Evolutionary conservation across 2,888 invertebrate species (phyloP).

Genomic region (Lissonota sp.): DNA sequence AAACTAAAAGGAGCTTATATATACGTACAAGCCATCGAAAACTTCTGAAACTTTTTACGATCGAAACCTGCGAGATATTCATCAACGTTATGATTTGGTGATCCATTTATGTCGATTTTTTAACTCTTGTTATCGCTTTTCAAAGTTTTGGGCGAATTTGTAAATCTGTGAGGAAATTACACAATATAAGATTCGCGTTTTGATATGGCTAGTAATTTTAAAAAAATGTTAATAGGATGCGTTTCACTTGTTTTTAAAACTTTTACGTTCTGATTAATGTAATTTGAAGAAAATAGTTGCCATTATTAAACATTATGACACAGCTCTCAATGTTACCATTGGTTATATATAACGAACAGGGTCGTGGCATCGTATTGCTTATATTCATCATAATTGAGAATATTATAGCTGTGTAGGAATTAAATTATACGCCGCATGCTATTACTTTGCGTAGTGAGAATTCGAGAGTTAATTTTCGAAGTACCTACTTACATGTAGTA

Average conservation of each 20-base stretch:
- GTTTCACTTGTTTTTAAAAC: no score
- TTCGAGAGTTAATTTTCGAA: constrained; percentile 13
- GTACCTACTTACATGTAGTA: background rate
- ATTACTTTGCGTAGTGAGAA: background rate
- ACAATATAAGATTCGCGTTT: background rate
- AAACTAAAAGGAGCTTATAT: constrained; percentile 5
- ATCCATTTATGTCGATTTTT: background rate
- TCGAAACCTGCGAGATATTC: no score
- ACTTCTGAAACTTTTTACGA: no score
- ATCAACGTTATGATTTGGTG: no score
- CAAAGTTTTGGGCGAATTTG: background rate
- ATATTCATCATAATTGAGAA: background rate
- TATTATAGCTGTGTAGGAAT: background rate
- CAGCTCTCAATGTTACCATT: background rate
- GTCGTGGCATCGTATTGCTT: background rate
- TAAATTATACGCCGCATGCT: background rate
- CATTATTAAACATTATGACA: background rate
- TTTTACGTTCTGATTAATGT: background rate
- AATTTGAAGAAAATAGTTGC: background rate
- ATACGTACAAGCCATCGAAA: no score
- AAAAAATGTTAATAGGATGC: background rate
- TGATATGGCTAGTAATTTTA: background rate
- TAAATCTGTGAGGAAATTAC: background rate
- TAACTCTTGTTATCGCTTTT: background rate
- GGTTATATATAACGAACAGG: background rate